Evolutionary conservation across 1,140 invertebrate species (phyloP).

Genomic region (Trichonephila inaurata): DNA sequence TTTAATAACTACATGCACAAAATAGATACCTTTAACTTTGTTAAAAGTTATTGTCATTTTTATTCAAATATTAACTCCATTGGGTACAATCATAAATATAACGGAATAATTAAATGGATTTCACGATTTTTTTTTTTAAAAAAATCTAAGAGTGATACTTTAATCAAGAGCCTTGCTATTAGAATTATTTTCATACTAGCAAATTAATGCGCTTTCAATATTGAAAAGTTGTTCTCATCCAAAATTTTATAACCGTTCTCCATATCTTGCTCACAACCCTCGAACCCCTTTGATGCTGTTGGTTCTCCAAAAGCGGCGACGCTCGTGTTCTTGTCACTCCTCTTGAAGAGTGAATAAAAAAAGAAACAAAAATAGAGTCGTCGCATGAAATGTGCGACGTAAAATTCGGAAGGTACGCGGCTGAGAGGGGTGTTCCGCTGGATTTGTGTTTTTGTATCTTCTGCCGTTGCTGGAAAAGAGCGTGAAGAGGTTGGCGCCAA

Average conservation of each 20-base stretch:
- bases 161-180: too few species aligned
- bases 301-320: background rate
- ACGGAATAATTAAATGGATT: too few species aligned
- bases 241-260: background rate
- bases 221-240: too few species aligned
- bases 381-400: background rate
- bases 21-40: too few species aligned
- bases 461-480: background rate
- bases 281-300: background rate
- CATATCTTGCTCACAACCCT: background rate
- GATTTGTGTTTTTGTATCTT: conserved; percentile 45
- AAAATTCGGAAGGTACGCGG: background rate
- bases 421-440: background rate
- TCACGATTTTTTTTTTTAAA: too few species aligned
- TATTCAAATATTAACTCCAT: too few species aligned
- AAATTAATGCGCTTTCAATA: too few species aligned
- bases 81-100: too few species aligned
- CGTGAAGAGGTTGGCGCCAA: conserved; percentile 65
- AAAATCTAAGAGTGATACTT: too few species aligned
- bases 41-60: too few species aligned
- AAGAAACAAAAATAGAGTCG: conserved; percentile 39
- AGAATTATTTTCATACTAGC: too few species aligned
- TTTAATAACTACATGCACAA: too few species aligned
- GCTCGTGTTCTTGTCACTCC: background rate
- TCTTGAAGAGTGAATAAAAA: background rate